Conservation (phyloP, 2,888 invertebrate species). For the Tipula confusa region DNA sequence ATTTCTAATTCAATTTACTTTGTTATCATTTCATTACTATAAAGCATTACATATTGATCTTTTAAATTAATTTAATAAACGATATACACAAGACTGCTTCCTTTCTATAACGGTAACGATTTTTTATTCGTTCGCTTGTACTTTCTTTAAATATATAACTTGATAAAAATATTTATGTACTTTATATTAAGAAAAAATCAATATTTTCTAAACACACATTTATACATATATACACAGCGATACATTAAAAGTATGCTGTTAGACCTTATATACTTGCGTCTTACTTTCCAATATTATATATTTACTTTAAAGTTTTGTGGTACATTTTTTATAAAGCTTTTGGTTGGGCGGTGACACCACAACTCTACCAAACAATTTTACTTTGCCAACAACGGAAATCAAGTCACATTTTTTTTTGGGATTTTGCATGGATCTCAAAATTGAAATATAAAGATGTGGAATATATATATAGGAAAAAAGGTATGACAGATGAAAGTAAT, state of each 20-base stretch:
- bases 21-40: background rate
- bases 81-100: background rate
- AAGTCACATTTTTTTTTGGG: background rate
- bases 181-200: background rate
- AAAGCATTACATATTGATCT: background rate
- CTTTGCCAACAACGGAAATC: background rate
- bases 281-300: background rate
- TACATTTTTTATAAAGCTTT: background rate
- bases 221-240: no score
- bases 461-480: background rate
- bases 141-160: background rate
- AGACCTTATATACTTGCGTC: background rate
- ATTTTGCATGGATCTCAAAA: background rate
- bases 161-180: background rate
- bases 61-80: background rate
- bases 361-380: background rate
- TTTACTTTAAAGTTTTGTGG: background rate
- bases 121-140: background rate
- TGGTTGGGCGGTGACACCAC: background rate
- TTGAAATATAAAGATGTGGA: background rate
- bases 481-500: constrained; percentile 25
- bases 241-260: background rate
- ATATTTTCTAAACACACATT: background rate
- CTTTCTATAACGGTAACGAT: background rate
- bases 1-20: background rate